Evolutionary conservation across 2,797 vertebrate species (phyloP).

Genomic region (Notolabrus celidotus): DNA sequence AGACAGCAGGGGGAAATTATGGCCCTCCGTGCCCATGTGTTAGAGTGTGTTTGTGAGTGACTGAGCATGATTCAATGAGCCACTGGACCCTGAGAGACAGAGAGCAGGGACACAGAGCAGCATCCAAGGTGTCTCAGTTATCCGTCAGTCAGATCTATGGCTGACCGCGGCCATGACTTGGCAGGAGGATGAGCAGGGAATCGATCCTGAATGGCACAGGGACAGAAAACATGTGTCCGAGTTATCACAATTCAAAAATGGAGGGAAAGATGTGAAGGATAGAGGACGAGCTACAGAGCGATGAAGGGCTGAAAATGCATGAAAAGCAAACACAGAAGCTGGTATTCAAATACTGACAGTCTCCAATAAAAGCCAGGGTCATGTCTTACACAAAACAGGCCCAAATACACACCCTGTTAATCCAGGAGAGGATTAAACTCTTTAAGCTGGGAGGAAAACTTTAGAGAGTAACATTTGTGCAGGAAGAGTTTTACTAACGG

Average conservation of each 20-base stretch:
- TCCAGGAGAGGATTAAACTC: background rate
- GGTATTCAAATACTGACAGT: no score
- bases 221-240: conserved; percentile 30
- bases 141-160: conserved; percentile 28
- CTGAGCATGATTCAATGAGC: conserved; percentile 32
- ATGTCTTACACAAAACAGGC: no score
- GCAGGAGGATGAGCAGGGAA: conserved; percentile 41
- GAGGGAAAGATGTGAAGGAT: background rate
- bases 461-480: conserved; percentile 1
- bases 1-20: conserved; percentile 70
- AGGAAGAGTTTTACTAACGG: background rate
- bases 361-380: no score
- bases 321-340: no score
- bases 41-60: conserved; percentile 26
- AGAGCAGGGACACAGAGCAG: conserved; percentile 2
- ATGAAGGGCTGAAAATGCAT: background rate
- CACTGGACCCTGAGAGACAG: conserved; percentile 27
- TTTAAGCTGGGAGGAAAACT: background rate
- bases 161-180: conserved; percentile 11
- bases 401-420: no score
- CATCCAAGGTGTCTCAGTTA: conserved; percentile 22
- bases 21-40: conserved; percentile 45
- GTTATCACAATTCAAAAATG: conserved; percentile 25
- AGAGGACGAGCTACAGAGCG: background rate
- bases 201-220: conserved; percentile 26